phyloP scores from a whole-genome alignment of 2,113 vertebrate species.

The Xerus inauris region DNA sequence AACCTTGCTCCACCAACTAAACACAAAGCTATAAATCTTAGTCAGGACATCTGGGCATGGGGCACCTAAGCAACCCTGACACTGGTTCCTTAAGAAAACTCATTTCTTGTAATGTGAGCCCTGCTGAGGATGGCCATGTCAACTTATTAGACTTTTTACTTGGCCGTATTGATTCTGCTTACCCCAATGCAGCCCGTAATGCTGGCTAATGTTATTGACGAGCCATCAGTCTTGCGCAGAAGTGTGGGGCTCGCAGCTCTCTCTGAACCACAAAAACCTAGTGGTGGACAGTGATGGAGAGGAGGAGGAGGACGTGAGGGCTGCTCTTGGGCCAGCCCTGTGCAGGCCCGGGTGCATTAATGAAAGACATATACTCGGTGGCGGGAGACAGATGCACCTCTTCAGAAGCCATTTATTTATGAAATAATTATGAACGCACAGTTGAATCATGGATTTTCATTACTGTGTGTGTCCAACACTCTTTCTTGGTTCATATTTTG shows the following conservation, averaged over 20 bases:
- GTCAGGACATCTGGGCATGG: slow-evolving; percentile 84
- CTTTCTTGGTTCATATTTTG: slow-evolving; percentile 82
- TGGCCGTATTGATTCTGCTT: slow-evolving; percentile 95
- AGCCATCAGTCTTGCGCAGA: slow-evolving; percentile 96
- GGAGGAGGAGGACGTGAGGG: slow-evolving; percentile 90
- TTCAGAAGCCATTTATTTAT: slow-evolving; percentile 89
- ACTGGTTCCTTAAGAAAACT: slow-evolving; percentile 93
- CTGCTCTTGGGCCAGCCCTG: slow-evolving; percentile 87
- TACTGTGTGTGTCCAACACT: slow-evolving; percentile 79
- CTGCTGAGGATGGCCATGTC: slow-evolving; percentile 92
- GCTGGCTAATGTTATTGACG: slow-evolving; percentile 99
- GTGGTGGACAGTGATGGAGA: slow-evolving; percentile 96
- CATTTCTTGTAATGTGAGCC: slow-evolving; percentile 93
- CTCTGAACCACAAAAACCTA: slow-evolving; percentile 91
- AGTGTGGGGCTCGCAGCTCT: slow-evolving; percentile 95
- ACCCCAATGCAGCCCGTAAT: slow-evolving; percentile 94
- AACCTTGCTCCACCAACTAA: slow-evolving; percentile 72
- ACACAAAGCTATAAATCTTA: slow-evolving; percentile 86
- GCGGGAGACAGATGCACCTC: slow-evolving; percentile 85
- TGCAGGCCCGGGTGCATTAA: slow-evolving; percentile 85
- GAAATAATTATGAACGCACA: slow-evolving; percentile 91
- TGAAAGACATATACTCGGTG: slow-evolving; percentile 82
- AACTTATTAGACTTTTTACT: slow-evolving; percentile 96
- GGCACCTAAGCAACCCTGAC: slow-evolving; percentile 86
- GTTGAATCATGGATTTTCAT: slow-evolving; percentile 87